A percentile compares a stretch with the other conserved stretches of the same genome.
phyloP scores from a whole-genome alignment of 2,113 vertebrate genomes.

The Emydocephalus ijimae region DNA sequence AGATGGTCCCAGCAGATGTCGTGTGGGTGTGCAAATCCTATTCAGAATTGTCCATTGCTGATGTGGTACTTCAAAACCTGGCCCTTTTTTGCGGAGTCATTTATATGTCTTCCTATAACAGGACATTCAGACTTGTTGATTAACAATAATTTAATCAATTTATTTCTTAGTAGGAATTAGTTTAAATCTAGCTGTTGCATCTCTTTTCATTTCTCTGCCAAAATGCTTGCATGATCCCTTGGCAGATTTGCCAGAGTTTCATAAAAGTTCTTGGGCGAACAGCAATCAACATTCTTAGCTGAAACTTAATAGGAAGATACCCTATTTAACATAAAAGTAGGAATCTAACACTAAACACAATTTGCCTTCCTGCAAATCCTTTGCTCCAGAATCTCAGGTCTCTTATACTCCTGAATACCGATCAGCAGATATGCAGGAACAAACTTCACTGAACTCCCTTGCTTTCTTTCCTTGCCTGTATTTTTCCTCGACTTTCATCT shows the following conservation, averaged over 20 bases:
- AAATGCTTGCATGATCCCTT: slow-evolving; percentile 18
- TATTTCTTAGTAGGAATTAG: neutral
- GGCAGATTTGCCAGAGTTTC: slow-evolving; percentile 13
- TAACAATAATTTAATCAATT: neutral
- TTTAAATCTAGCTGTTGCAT: slow-evolving; percentile 27
- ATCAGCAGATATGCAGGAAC: neutral
- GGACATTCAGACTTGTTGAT: neutral
- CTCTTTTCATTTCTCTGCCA: slow-evolving; percentile 17
- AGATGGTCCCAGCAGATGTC: neutral
- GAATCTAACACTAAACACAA: neutral
- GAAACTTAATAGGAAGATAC: neutral
- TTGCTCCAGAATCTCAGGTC: neutral
- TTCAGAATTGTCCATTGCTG: neutral
- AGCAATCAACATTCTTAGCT: neutral
- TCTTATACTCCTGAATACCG: neutral
- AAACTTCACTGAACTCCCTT: neutral
- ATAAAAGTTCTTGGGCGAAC: slow-evolving; percentile 22
- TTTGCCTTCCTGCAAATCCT: neutral
- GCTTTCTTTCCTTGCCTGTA: neutral
- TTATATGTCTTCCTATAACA: neutral
- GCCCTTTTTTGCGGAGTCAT: neutral
- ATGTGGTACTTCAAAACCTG: neutral
- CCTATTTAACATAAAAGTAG: neutral
- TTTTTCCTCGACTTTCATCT: neutral
- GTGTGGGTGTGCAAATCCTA: neutral